Conservation (phyloP, 2,797 vertebrate genomes). For the Enoplosus armatus region DNA sequence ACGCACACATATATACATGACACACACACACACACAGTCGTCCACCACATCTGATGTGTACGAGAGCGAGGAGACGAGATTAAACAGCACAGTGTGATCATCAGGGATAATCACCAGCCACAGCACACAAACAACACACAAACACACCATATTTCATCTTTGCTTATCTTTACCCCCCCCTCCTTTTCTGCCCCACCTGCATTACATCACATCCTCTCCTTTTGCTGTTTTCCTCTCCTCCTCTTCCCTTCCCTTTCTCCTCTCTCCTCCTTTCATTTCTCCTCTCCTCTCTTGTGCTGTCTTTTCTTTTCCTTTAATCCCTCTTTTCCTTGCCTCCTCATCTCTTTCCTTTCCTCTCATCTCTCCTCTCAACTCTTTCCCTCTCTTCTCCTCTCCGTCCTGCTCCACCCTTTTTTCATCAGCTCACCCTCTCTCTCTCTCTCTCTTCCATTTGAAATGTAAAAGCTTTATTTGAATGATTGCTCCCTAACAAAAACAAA, state of each 20-base stretch:
- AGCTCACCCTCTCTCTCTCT: not conserved
- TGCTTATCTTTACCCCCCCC: not conserved
- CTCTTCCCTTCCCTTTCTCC: not conserved
- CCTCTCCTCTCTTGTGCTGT: not conserved
- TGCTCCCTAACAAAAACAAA: not conserved
- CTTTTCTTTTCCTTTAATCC: not conserved
- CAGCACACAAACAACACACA: slow-evolving; percentile 2
- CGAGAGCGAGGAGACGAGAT: slow-evolving; percentile 27
- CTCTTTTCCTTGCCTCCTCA: not conserved
- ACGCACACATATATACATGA: not conserved
- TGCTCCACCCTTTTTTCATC: not conserved
- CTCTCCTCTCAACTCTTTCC: no score
- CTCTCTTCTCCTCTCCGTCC: not conserved
- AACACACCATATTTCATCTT: slow-evolving; percentile 16
- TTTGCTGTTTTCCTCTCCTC: not conserved
- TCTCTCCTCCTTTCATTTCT: accelerated
- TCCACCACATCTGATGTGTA: slow-evolving; percentile 17
- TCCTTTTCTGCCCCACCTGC: slow-evolving; percentile 23
- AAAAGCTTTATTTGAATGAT: slow-evolving; percentile 12
- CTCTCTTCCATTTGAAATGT: not conserved
- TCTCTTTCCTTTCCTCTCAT: no score
- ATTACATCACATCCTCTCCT: slow-evolving; percentile 9
- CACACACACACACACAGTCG: not conserved
- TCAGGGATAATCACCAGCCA: slow-evolving; percentile 43
- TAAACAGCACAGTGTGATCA: slow-evolving; percentile 56